A percentile compares a stretch with the other conserved stretches of the same genome.
Evolutionary conservation across 2,888 invertebrate species (phyloP).

Genomic region (Nymphalis urticae): DNA sequence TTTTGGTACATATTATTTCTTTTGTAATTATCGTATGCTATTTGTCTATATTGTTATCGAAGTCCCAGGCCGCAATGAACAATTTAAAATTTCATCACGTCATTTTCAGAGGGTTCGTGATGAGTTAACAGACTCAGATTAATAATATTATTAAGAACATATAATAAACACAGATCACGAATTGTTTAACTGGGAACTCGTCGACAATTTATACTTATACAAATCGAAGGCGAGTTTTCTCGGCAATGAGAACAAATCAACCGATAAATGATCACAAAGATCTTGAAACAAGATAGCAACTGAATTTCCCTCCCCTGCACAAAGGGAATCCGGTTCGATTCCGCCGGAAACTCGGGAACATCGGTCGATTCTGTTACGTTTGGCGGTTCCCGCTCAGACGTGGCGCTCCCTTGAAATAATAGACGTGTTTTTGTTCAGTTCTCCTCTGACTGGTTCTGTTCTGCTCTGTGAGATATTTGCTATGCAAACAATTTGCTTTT

Average conservation of each 20-base stretch:
- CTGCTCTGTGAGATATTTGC: not conserved
- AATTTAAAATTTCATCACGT: no score
- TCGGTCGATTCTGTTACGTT: constrained; percentile 11
- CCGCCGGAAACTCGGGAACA: constrained; percentile 18
- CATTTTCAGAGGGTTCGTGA: no score
- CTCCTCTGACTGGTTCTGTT: not conserved
- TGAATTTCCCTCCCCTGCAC: constrained; percentile 19
- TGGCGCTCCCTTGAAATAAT: constrained; percentile 1
- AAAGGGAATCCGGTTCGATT: constrained; percentile 23
- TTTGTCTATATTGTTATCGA: no score
- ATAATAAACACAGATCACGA: no score
- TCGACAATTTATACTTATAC: no score
- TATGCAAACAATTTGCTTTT: not conserved
- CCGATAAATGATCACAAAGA: constrained; percentile 14
- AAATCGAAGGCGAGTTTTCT: not conserved
- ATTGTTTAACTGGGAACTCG: no score
- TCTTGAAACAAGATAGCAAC: constrained; percentile 14
- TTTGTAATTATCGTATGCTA: no score
- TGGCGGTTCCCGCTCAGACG: constrained; percentile 6
- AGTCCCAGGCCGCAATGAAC: no score
- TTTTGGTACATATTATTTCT: no score
- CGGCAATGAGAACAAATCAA: constrained; percentile 10
- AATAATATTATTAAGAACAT: no score
- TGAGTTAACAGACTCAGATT: no score
- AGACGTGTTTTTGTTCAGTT: not conserved